phyloP scores from a whole-genome alignment of 2,113 vertebrate genomes.

The Cricetomys ansorgei region DNA sequence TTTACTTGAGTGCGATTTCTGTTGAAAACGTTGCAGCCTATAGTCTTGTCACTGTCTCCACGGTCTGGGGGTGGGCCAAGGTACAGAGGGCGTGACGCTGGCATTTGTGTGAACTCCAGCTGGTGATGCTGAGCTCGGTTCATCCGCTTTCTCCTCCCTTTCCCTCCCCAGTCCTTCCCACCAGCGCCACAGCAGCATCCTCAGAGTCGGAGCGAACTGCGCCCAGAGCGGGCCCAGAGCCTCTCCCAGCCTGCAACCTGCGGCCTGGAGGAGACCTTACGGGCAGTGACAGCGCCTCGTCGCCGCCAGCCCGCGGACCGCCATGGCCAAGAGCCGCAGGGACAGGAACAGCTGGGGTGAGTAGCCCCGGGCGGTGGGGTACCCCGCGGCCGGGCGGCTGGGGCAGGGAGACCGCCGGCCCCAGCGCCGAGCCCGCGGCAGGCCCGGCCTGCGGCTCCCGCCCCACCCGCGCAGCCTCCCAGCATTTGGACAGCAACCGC shows the following conservation, averaged over 20 bases:
- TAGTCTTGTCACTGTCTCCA: conserved; percentile 62
- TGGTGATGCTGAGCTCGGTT: conserved; percentile 79
- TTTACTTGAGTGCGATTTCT: conserved; percentile 57
- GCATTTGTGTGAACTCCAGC: conserved; percentile 69
- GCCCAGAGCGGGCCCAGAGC: conserved; percentile 78
- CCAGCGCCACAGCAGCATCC: conserved; percentile 83
- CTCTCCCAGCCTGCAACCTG: conserved; percentile 64
- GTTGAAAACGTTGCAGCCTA: conserved; percentile 55
- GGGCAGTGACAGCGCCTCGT: conserved; percentile 53
- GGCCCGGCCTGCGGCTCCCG: neutral
- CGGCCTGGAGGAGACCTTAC: conserved; percentile 4
- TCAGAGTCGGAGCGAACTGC: conserved; percentile 77
- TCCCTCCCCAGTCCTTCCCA: conserved; percentile 71
- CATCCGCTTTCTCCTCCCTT: conserved; percentile 80
- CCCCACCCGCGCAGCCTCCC: neutral
- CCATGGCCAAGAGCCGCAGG: conserved; percentile 92
- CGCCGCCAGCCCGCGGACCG: conserved; percentile 54
- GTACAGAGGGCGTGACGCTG: conserved; percentile 79
- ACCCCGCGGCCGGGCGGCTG: no score
- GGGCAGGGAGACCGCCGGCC: conserved; percentile 89
- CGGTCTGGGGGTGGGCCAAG: conserved; percentile 62
- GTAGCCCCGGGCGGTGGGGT: no score
- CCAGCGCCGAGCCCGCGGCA: neutral
- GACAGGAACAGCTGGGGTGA: conserved; percentile 97
- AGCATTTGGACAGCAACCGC: conserved; percentile 81